These are phyloP conservation scores for Macrostomum lignano DNA, from an alignment of 1,140 invertebrate species.

Conservation along the genomic window DNA sequence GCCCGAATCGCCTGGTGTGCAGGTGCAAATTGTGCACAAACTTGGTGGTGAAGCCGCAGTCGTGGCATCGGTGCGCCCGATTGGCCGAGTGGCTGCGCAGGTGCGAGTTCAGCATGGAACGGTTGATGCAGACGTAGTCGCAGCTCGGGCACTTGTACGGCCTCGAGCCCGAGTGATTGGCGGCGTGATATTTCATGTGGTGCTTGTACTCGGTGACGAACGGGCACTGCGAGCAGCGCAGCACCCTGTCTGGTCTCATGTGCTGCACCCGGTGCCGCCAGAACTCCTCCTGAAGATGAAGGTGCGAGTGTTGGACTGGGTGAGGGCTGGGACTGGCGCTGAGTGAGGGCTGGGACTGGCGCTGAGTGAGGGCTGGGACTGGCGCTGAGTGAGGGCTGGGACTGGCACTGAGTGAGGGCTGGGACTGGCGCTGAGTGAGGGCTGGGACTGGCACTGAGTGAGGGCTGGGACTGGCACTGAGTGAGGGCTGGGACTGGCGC, in stretches of 20 bases:
- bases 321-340: too few relatives aligned
- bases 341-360: too few relatives aligned
- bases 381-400: too few relatives aligned
- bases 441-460: too few relatives aligned
- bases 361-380: too few relatives aligned
- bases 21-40: slow-evolving; percentile 87
- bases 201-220: slow-evolving; percentile 98
- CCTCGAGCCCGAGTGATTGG: slow-evolving; percentile 76
- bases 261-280: slow-evolving; percentile 63
- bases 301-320: too few relatives aligned
- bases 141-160: slow-evolving; percentile 67
- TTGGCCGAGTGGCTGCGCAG: slow-evolving; percentile 83
- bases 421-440: too few relatives aligned
- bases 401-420: too few relatives aligned
- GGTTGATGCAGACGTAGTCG: slow-evolving; percentile 55
- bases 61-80: slow-evolving; percentile 71
- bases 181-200: slow-evolving; percentile 78
- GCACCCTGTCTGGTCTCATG: slow-evolving; percentile 64
- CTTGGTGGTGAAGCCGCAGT: slow-evolving; percentile 88
- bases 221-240: slow-evolving; percentile 62
- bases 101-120: slow-evolving; percentile 95
- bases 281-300: too few relatives aligned
- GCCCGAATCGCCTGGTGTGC: slow-evolving; percentile 63
- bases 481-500: too few relatives aligned
- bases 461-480: too few relatives aligned